Conservation (phyloP, 2,113 vertebrate species). For the Procapra przewalskii region DNA sequence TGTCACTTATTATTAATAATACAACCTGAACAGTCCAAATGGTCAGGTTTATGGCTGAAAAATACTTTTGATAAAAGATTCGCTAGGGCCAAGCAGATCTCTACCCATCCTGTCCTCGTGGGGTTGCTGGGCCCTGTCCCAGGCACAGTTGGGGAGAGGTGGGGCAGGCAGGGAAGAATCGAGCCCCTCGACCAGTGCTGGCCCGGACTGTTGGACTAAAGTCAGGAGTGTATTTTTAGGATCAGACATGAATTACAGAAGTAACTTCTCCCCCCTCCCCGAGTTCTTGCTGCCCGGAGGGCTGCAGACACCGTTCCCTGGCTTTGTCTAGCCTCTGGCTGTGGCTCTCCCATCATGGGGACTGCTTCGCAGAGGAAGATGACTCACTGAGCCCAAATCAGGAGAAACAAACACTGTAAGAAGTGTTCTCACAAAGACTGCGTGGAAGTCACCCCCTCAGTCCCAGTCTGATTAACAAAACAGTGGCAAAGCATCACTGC, state of each 20-base stretch:
- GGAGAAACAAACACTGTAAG: accelerated
- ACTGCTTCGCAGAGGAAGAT: neutral
- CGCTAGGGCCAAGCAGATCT: neutral
- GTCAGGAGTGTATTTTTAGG: neutral
- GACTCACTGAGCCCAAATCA: neutral
- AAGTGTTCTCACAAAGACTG: too few species aligned
- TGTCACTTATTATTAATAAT: neutral
- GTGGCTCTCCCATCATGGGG: accelerated
- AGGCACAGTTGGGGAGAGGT: accelerated
- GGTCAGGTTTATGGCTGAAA: neutral
- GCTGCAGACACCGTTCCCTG: accelerated
- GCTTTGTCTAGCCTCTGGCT: neutral
- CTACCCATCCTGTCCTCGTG: accelerated
- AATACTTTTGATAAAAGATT: neutral
- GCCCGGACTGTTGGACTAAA: accelerated
- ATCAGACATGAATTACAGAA: accelerated
- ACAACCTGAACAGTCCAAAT: neutral
- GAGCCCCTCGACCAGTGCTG: accelerated
- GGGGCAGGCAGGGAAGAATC: accelerated
- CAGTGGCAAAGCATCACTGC: accelerated
- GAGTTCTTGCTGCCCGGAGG: accelerated
- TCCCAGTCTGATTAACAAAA: accelerated
- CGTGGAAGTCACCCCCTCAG: accelerated
- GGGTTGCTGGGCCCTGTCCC: neutral
- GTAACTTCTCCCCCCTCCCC: accelerated